Conservation (phyloP, 2,888 invertebrate genomes). For the Trachelus tabidus region DNA sequence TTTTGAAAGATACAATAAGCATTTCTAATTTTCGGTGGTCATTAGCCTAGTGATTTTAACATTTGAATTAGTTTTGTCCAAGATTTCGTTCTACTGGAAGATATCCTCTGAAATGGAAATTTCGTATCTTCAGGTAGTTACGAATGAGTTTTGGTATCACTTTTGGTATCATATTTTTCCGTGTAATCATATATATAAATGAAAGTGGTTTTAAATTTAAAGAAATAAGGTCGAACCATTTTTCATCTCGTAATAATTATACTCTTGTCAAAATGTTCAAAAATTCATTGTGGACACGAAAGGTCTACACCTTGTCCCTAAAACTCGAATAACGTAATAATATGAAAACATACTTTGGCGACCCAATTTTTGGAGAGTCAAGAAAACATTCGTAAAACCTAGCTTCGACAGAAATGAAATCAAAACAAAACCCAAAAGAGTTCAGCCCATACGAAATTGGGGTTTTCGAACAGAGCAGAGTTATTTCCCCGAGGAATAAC, state of each 20-base stretch:
- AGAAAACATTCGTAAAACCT: background rate
- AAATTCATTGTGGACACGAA: slow-evolving; percentile 17
- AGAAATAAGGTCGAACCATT: too few species aligned
- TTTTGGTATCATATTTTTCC: background rate
- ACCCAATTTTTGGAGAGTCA: slow-evolving; percentile 17
- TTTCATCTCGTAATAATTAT: background rate
- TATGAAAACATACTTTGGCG: slow-evolving; percentile 14
- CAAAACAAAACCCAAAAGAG: slow-evolving; percentile 13
- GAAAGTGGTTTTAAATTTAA: too few species aligned
- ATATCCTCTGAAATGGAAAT: background rate
- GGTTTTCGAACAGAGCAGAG: slow-evolving; percentile 33
- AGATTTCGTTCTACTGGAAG: background rate
- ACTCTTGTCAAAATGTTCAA: background rate
- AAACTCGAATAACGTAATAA: slow-evolving; percentile 17
- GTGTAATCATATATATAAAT: too few species aligned
- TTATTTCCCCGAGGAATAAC: slow-evolving; percentile 34
- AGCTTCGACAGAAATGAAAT: background rate
- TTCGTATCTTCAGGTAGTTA: background rate
- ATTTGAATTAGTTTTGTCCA: background rate
- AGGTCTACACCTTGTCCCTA: slow-evolving; percentile 13
- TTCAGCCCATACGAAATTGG: slow-evolving; percentile 27
- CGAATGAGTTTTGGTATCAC: background rate
- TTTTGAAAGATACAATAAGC: background rate
- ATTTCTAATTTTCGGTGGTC: background rate
- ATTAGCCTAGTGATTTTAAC: background rate